These are phyloP conservation scores for Callosobruchus maculatus DNA, from an alignment of 2,888 invertebrate genomes.

Conservation along the genomic window DNA sequence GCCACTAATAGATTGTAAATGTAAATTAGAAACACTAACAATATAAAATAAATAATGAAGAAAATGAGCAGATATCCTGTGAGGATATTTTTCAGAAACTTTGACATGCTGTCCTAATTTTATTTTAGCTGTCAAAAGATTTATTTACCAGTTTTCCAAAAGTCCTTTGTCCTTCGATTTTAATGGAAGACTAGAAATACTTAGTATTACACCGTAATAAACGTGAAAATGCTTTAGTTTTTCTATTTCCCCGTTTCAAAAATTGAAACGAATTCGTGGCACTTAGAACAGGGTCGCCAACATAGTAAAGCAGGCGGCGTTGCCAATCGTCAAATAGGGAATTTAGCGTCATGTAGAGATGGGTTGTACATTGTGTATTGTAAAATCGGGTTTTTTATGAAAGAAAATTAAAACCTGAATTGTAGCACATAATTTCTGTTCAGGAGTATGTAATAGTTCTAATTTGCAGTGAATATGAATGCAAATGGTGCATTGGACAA, in stretches of 20 bases:
- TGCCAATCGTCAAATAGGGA: background rate
- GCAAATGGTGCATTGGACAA: too few relatives aligned
- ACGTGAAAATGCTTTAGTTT: background rate
- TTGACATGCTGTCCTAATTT: background rate
- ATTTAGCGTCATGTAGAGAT: background rate
- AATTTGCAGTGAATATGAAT: too few relatives aligned
- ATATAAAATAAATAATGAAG: background rate
- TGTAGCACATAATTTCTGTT: too few relatives aligned
- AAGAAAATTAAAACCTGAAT: too few relatives aligned
- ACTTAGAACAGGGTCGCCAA: background rate
- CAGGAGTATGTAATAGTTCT: too few relatives aligned
- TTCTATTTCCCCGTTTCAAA: background rate
- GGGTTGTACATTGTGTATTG: background rate
- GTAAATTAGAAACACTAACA: background rate
- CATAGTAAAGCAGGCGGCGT: too few relatives aligned
- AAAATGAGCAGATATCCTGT: background rate
- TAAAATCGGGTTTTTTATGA: too few relatives aligned
- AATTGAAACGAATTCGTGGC: background rate
- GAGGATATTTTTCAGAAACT: background rate
- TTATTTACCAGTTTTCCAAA: background rate
- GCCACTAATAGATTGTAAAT: background rate
- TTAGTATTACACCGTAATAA: background rate
- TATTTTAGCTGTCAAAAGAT: background rate
- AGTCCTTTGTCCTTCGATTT: background rate
- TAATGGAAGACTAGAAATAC: background rate